A percentile compares a stretch with the other conserved stretches of the same genome.
Evolutionary conservation across 2,888 invertebrate genomes (phyloP).

Genomic region (Troides helena): DNA sequence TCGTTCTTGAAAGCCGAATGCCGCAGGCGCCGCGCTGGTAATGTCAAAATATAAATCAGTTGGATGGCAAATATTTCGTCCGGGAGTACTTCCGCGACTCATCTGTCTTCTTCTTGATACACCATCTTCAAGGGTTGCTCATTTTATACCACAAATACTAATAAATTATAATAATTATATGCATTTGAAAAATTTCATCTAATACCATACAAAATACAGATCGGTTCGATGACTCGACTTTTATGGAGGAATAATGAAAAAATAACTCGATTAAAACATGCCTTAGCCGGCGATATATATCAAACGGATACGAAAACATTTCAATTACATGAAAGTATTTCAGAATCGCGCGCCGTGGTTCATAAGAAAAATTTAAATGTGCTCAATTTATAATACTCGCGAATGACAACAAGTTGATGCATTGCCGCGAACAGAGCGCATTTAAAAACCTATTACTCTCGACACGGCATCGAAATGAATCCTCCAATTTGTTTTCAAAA

Average conservation of each 20-base stretch:
- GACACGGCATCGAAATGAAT: slow-evolving; percentile 51
- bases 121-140: too few species aligned
- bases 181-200: too few species aligned
- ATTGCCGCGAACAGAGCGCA: slow-evolving; percentile 47
- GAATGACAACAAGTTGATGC: slow-evolving; percentile 48
- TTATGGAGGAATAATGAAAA: slow-evolving; percentile 18
- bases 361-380: slow-evolving; percentile 39
- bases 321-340: slow-evolving; percentile 39
- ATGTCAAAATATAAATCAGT: too few species aligned
- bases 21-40: too few species aligned
- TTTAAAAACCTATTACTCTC: slow-evolving; percentile 72
- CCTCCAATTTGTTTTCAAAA: slow-evolving; percentile 13
- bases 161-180: too few species aligned
- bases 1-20: too few species aligned
- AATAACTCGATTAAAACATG: slow-evolving; percentile 27
- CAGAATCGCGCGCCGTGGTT: slow-evolving; percentile 35
- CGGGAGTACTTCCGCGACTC: too few species aligned
- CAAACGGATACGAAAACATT: slow-evolving; percentile 38
- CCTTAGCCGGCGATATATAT: slow-evolving; percentile 29
- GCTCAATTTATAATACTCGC: slow-evolving; percentile 43
- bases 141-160: too few species aligned
- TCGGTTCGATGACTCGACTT: neutral
- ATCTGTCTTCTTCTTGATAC: too few species aligned
- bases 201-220: neutral
- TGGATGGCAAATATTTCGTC: too few species aligned